Evolutionary conservation across 2,113 vertebrate species (phyloP).

Genomic region (Poeciliopsis turrubarensis): DNA sequence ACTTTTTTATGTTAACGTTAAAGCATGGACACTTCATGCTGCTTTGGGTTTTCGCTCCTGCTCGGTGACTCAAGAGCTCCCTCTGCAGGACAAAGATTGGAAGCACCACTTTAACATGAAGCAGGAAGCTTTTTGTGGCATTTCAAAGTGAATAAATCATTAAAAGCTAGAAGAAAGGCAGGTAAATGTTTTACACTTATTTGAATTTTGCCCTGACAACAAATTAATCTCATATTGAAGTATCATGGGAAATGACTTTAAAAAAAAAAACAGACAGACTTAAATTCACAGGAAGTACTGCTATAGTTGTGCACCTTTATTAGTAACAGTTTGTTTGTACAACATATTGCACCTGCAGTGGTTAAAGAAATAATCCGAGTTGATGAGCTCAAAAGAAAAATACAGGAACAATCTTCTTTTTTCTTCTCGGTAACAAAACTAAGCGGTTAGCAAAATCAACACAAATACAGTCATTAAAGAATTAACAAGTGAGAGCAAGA

Average conservation of each 20-base stretch:
- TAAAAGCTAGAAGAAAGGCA: too few species aligned
- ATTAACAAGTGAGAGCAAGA: background rate
- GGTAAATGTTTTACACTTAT: too few species aligned
- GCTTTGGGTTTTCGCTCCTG: too few species aligned
- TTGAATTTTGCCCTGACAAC: too few species aligned
- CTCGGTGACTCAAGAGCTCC: conserved; percentile 8
- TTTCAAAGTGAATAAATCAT: background rate
- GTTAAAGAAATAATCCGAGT: conserved; percentile 22
- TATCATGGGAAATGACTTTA: too few species aligned
- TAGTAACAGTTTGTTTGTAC: conserved; percentile 46
- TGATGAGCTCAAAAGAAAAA: conserved; percentile 27
- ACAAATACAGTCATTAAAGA: conserved; percentile 12
- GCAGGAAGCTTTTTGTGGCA: background rate
- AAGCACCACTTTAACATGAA: background rate
- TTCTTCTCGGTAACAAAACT: background rate
- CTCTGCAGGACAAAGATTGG: conserved; percentile 32
- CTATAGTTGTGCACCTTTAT: conserved; percentile 59
- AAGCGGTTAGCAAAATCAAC: too few species aligned
- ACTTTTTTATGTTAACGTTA: background rate
- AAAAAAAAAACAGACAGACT: too few species aligned
- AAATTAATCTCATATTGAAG: too few species aligned
- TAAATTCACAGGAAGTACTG: background rate
- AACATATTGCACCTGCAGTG: conserved; percentile 50
- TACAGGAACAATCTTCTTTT: conserved; percentile 23
- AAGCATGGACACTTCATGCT: background rate